phyloP scores from a whole-genome alignment of 2,797 vertebrate genomes.

The Philypnodon macrostomus region DNA sequence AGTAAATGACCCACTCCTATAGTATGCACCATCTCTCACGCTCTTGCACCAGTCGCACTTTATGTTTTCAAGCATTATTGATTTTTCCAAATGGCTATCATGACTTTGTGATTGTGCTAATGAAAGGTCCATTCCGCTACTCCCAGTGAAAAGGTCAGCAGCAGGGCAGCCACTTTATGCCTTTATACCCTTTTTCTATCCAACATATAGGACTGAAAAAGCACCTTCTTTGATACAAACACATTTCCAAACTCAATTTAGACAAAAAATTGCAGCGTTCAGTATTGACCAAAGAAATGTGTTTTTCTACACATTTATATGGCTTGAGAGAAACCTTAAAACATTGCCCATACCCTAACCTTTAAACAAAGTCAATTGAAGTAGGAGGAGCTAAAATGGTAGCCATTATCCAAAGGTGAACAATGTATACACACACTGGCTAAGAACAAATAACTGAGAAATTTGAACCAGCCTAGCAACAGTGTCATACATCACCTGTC shows the following conservation, averaged over 20 bases:
- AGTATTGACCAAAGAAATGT: conserved; percentile 2
- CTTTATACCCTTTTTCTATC: conserved; percentile 15
- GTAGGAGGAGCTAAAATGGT: conserved; percentile 7
- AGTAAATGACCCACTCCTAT: conserved; percentile 19
- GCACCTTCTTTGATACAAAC: too few species aligned
- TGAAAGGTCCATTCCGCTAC: conserved; percentile 39
- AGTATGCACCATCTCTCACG: conserved; percentile 17
- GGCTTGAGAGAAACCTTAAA: background rate
- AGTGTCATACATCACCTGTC: conserved; percentile 29
- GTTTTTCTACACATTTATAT: background rate
- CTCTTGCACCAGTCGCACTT: conserved; percentile 22
- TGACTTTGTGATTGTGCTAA: conserved; percentile 46
- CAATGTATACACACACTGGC: background rate
- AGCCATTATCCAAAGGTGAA: too few species aligned
- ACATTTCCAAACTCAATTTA: too few species aligned
- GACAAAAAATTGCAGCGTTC: background rate
- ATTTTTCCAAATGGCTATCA: conserved; percentile 47
- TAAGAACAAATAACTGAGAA: conserved; percentile 25
- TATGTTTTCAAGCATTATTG: conserved; percentile 55
- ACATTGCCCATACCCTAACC: background rate
- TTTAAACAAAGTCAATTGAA: background rate
- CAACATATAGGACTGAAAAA: conserved; percentile 1
- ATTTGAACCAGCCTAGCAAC: conserved; percentile 30
- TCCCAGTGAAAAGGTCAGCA: conserved; percentile 41
- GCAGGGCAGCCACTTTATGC: conserved; percentile 2